Conservation (phyloP, 2,888 invertebrate species). For the Camponotus fellah region DNA sequence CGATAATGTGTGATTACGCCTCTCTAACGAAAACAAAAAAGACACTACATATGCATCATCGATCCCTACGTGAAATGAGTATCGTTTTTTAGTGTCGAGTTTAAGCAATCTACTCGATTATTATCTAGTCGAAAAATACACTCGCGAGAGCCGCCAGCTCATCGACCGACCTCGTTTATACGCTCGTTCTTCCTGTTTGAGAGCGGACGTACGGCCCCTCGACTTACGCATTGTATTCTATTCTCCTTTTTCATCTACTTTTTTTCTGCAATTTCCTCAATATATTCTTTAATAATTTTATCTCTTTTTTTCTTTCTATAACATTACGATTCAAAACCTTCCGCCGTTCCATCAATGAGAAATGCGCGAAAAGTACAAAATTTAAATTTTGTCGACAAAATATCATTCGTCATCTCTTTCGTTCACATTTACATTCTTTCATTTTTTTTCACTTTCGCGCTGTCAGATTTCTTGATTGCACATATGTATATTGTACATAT, state of each 20-base stretch:
- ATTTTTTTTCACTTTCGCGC: slow-evolving; percentile 38
- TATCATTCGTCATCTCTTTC: slow-evolving; percentile 74
- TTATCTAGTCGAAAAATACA: slow-evolving; percentile 82
- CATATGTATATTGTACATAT: slow-evolving; percentile 73
- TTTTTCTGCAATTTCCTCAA: slow-evolving; percentile 64
- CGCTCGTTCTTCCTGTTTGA: slow-evolving; percentile 36
- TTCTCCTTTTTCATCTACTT: slow-evolving; percentile 48
- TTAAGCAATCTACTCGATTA: slow-evolving; percentile 80
- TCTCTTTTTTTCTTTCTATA: slow-evolving; percentile 50
- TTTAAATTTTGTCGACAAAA: slow-evolving; percentile 85
- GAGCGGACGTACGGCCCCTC: slow-evolving; percentile 50
- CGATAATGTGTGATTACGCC: slow-evolving; percentile 72
- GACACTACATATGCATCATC: slow-evolving; percentile 77
- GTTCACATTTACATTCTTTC: neutral
- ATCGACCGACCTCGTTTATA: slow-evolving; percentile 60
- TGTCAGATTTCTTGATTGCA: slow-evolving; percentile 64
- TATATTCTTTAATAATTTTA: slow-evolving; percentile 40
- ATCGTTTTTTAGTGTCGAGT: slow-evolving; percentile 61
- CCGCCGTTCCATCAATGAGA: slow-evolving; percentile 78
- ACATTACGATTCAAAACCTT: slow-evolving; percentile 68
- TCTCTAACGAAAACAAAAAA: slow-evolving; percentile 75
- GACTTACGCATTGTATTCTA: slow-evolving; percentile 38
- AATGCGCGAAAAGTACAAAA: slow-evolving; percentile 84
- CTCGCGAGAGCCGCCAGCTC: slow-evolving; percentile 71
- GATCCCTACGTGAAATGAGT: slow-evolving; percentile 75